Percentiles rank a stretch among this genome's conserved stretches.
phyloP scores from a whole-genome alignment of 2,797 vertebrate genomes.

The Enteromius fasciolatus region DNA sequence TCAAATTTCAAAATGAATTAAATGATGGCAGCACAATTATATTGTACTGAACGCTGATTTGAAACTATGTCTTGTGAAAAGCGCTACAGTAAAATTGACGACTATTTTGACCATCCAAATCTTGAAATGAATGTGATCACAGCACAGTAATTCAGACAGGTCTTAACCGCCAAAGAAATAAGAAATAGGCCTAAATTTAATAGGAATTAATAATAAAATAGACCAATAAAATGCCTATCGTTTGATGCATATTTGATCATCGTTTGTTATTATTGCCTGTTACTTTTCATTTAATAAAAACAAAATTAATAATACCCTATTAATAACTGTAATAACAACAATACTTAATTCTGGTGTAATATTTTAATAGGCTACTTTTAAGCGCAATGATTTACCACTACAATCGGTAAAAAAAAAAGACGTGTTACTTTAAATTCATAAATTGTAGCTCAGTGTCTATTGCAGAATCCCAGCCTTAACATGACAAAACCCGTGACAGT shows the following conservation, averaged over 20 bases:
- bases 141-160: neutral
- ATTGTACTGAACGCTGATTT: neutral
- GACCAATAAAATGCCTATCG: neutral
- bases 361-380: neutral
- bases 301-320: neutral
- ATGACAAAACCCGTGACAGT: conserved; percentile 48
- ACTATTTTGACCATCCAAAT: no score
- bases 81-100: neutral
- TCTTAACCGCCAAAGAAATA: neutral
- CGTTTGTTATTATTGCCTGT: neutral
- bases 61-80: neutral
- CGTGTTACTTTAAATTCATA: neutral
- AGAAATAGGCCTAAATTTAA: neutral
- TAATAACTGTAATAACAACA: conserved; percentile 6
- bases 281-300: conserved; percentile 3
- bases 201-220: neutral
- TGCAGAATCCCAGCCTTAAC: conserved; percentile 2
- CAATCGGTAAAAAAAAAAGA: neutral
- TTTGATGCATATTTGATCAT: neutral
- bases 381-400: neutral
- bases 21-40: neutral
- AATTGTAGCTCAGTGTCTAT: neutral
- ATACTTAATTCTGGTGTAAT: neutral
- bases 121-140: neutral
- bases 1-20: neutral